phyloP scores from a whole-genome alignment of 2,797 vertebrate genomes.

The Pseudomugil tenellus region DNA sequence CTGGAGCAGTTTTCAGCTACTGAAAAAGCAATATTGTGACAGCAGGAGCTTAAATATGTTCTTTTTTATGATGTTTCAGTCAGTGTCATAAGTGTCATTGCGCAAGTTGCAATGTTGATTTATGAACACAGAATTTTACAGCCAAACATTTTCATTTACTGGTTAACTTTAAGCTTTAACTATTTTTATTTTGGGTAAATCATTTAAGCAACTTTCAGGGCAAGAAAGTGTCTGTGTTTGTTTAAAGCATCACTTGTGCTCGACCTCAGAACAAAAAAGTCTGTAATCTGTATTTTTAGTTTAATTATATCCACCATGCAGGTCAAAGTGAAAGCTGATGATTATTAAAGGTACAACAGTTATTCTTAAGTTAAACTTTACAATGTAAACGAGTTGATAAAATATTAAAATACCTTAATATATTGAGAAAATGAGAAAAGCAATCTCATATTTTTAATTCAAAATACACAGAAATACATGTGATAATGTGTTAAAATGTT shows the following conservation, averaged over 20 bases:
- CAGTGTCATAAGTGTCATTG: not conserved
- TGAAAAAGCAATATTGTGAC: not conserved
- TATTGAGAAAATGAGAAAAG: too few relatives aligned
- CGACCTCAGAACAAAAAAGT: too few relatives aligned
- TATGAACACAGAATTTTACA: not conserved
- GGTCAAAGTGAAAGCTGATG: not conserved
- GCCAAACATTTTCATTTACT: not conserved
- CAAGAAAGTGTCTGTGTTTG: too few relatives aligned
- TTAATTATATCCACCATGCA: not conserved
- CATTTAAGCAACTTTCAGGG: not conserved
- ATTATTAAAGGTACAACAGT: not conserved
- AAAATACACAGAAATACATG: too few relatives aligned
- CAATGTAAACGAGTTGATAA: too few relatives aligned
- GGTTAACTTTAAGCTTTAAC: not conserved
- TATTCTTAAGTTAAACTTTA: not conserved
- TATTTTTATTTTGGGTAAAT: too few relatives aligned
- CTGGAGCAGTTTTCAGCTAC: not conserved
- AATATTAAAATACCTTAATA: too few relatives aligned
- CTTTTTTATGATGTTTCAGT: not conserved
- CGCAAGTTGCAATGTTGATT: not conserved
- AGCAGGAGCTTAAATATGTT: not conserved
- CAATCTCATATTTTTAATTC: too few relatives aligned
- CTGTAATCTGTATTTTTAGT: not conserved
- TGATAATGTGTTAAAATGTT: not conserved
- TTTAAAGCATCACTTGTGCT: too few relatives aligned